These are phyloP conservation scores for Zapornia atra DNA, from an alignment of 2,113 vertebrate species.

Conservation along the genomic window DNA sequence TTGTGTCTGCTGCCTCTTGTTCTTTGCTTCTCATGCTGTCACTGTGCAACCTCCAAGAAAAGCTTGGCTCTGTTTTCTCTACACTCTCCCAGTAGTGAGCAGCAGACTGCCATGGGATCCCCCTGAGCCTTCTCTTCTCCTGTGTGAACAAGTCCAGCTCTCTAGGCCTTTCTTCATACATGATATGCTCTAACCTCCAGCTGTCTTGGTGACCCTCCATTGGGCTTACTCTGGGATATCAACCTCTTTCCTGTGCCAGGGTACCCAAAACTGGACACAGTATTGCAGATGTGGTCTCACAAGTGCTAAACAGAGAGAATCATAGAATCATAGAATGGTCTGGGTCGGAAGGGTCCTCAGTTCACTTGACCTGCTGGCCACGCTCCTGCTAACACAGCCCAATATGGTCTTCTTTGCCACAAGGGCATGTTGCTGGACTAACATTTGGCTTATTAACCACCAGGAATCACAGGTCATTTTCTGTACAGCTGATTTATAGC, in stretches of 20 bases:
- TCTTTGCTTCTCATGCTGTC: neutral
- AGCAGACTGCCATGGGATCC: neutral
- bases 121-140: neutral
- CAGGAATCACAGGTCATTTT: neutral
- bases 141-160: neutral
- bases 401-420: neutral
- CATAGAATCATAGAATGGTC: no score
- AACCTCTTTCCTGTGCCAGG: neutral
- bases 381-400: neutral
- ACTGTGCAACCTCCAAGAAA: neutral
- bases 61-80: neutral
- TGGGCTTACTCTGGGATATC: neutral
- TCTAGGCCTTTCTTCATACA: neutral
- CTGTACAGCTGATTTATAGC: neutral
- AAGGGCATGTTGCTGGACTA: neutral
- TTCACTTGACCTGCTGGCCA: neutral
- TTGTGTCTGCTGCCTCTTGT: neutral
- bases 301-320: neutral
- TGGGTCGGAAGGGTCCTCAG: neutral
- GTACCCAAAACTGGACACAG: neutral
- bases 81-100: neutral
- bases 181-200: neutral
- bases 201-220: neutral
- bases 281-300: neutral
- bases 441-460: neutral